phyloP scores from a whole-genome alignment of 2,888 invertebrate genomes.

The Cantharis rustica region DNA sequence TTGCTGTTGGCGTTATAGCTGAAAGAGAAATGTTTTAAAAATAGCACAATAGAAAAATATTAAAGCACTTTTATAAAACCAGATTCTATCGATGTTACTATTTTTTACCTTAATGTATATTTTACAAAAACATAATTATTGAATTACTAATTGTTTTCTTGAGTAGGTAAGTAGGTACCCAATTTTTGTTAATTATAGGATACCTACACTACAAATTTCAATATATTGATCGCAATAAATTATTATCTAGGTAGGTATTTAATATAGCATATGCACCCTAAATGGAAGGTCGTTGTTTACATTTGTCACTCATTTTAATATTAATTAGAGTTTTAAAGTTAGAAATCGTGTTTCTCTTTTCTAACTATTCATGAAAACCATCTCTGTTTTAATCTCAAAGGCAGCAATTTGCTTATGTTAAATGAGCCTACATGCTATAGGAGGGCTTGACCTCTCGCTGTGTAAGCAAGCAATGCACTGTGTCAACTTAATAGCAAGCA shows the following conservation, averaged over 20 bases:
- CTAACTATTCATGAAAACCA: slow-evolving; percentile 36
- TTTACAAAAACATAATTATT: background rate
- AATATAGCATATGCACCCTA: background rate
- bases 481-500: slow-evolving; percentile 24
- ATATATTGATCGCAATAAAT: background rate
- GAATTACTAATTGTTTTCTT: background rate
- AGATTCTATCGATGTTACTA: background rate
- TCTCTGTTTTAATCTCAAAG: slow-evolving; percentile 32
- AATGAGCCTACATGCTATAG: slow-evolving; percentile 42
- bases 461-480: slow-evolving; percentile 35
- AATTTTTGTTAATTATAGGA: background rate
- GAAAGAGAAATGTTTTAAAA: background rate
- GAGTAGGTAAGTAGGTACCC: background rate
- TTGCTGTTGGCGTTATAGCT: background rate
- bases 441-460: slow-evolving; percentile 38
- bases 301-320: slow-evolving; percentile 21
- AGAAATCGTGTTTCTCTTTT: slow-evolving; percentile 34
- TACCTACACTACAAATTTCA: background rate
- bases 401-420: slow-evolving; percentile 41
- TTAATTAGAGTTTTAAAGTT: slow-evolving; percentile 31
- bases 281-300: background rate
- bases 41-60: background rate
- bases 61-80: background rate
- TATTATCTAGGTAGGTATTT: background rate
- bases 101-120: background rate